Conservation (phyloP, 2,797 vertebrate species). For the Neomorphus geoffroyi region DNA sequence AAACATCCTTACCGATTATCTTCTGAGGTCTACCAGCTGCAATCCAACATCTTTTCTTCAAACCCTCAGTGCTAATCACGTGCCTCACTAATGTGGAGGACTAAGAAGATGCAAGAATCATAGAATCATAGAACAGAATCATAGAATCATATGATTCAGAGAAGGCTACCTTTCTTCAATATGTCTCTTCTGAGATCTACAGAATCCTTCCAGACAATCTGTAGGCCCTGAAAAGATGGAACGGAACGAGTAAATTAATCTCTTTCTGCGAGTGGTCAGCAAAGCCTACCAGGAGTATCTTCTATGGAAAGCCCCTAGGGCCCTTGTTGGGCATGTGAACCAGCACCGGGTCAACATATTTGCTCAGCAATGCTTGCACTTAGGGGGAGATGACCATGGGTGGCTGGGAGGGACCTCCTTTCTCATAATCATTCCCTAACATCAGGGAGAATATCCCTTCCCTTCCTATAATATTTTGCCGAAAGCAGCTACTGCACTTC, state of each 20-base stretch:
- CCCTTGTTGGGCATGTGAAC: not conserved
- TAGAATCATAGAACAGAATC: too few relatives aligned
- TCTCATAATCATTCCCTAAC: not conserved
- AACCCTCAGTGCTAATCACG: accelerated
- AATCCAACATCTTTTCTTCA: not conserved
- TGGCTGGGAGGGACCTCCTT: not conserved
- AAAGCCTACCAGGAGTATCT: not conserved
- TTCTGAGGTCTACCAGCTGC: not conserved
- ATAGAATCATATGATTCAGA: not conserved
- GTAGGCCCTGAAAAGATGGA: not conserved
- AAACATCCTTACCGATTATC: not conserved
- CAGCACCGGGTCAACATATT: not conserved
- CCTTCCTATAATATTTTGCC: accelerated
- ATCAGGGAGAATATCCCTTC: not conserved
- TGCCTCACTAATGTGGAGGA: not conserved
- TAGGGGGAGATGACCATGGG: accelerated
- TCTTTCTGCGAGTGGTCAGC: not conserved
- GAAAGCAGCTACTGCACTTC: not conserved
- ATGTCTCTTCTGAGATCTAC: not conserved
- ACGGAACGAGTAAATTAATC: not conserved
- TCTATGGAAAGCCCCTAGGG: accelerated
- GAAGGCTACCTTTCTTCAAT: not conserved
- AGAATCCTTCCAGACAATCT: not conserved
- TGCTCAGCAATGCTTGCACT: accelerated
- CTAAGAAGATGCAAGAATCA: not conserved